A percentile compares a stretch with the other conserved stretches of the same genome.
phyloP scores from a whole-genome alignment of 2,113 vertebrate species.

The Xerus inauris region DNA sequence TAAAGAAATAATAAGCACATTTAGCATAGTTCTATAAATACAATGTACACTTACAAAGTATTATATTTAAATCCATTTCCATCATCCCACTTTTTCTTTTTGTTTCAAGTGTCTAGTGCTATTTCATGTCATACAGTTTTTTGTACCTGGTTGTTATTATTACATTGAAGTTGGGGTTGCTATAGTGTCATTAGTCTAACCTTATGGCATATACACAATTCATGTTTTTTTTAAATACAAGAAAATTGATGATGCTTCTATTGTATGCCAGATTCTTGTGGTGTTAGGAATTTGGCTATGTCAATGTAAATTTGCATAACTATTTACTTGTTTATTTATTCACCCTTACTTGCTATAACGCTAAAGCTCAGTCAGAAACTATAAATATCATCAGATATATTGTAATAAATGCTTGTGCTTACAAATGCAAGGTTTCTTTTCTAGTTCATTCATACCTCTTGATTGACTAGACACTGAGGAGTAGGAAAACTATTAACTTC shows the following conservation, averaged over 20 bases:
- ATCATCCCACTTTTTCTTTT: background rate
- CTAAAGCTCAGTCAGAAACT: conserved; percentile 10
- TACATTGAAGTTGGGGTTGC: background rate
- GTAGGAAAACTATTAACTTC: background rate
- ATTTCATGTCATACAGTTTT: background rate
- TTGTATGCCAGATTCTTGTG: background rate
- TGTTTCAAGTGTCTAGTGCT: background rate
- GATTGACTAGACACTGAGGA: background rate
- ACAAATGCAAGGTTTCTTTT: background rate
- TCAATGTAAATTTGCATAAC: background rate
- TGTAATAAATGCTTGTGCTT: conserved; percentile 16
- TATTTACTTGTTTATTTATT: conserved; percentile 55
- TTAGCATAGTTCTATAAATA: conserved; percentile 47
- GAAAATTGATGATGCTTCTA: conserved; percentile 19
- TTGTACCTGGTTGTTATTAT: background rate
- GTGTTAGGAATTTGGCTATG: background rate
- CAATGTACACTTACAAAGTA: background rate
- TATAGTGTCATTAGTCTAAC: conserved; percentile 18
- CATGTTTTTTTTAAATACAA: background rate
- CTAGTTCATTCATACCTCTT: background rate
- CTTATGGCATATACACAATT: background rate
- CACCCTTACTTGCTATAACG: conserved; percentile 7
- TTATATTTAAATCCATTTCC: conserved; percentile 49
- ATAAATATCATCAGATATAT: conserved; percentile 25
- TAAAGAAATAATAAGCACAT: conserved; percentile 29